Evolutionary conservation across 1,140 invertebrate genomes (phyloP), one percentile per base, ranked within the genome.

Genomic region (Papilio aristodemus): DNA sequence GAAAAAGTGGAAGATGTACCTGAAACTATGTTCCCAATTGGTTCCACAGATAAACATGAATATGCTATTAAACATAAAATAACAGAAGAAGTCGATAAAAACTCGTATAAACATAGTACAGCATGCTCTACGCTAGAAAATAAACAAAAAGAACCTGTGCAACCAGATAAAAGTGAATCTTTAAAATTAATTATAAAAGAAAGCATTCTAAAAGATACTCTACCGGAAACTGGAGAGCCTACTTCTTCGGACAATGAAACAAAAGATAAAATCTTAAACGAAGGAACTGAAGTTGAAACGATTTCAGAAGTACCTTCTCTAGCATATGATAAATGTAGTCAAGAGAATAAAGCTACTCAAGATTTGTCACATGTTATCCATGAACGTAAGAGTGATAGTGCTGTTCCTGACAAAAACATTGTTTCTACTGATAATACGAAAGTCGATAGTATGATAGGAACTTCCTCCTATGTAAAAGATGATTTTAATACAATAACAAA

Each of bases 401-500:
- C 46, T 54, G 19, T 22, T 22, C 46, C 46, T 0, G 46, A 54
- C 19, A 19, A 54, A 54, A 67, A 25, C 0, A 8, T 10, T 13
- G 3, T 22, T 13, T 13, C 46, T 22, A 10, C 22, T 54, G 46
- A 5, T 9, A 9, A 54, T 22, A 54, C 22, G 4, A 25, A 0
- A 25, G 1, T 4, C 7, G 19, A 22, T 11, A 22, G 9, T 25
- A 54, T 54, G 19, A 22, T 22, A 22, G 10, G 17, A 4, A 13
- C 46, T 11, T 54, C 17, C 19, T 22, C 46, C 4, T 22, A 17
- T 46, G 39, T 27, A n/a, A 41, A 60, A 8, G 39, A 64, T 41
- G 19, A 93, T 69, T 92, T 96, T 1, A 92, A 93, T 36, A 94
- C 54, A 32, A 39, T 59, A 32, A 38, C 66, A 27, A 69, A 73